Base-by-base conservation (phyloP, 2,113 vertebrate species). In the human (Homo sapiens) region DNA sequence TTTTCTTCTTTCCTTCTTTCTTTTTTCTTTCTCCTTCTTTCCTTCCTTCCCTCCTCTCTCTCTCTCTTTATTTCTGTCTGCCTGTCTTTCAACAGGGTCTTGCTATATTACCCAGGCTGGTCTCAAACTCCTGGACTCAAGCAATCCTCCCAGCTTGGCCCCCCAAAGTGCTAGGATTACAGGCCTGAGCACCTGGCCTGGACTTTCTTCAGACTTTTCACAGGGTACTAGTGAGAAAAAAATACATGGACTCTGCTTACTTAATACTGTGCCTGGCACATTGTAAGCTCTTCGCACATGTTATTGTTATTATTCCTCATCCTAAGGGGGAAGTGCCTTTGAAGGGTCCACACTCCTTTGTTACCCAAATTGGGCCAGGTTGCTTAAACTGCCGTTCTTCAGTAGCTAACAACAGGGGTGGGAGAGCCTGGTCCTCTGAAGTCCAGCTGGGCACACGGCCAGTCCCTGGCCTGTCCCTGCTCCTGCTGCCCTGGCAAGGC, bases 401-500 rank as follows among this genome's bases (percentile, higher is more conserved):
- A 45, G 35, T 68, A 94, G 90, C 68, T 75, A 68, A 85, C 17
- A 61, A 85, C 20, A 66, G 57, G 72, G 40, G n/a, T 73, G 38
- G 79, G 45, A 59, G 32, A 10, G 82, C 10, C 52, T 81, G 70
- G 55, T 35, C 61, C 50, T 97, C 81, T 85, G 90, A 95, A 93
- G 92, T 97, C 57, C 57, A 6, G 70, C 83, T 82, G 38, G 95
- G 97, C 96, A 66, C 75, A 38, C 25, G 32, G 93, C 98, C 97
- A 96, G 61, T 35, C 61, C 10, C 68, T 64, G 23, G 90, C 83
- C 94, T 68, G 38, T 64, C 40, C 14, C 1, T 35, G 79, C 80
- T 92, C 64, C 73, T 45, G 23, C 0, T 1, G 68, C n/a, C 79
- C 94, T 82, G 79, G 45, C 55, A 75, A 84, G 48, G 82, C 82